Base-by-base conservation (phyloP, 2,888 invertebrate species). In the Chrysopilus asiliformis region DNA sequence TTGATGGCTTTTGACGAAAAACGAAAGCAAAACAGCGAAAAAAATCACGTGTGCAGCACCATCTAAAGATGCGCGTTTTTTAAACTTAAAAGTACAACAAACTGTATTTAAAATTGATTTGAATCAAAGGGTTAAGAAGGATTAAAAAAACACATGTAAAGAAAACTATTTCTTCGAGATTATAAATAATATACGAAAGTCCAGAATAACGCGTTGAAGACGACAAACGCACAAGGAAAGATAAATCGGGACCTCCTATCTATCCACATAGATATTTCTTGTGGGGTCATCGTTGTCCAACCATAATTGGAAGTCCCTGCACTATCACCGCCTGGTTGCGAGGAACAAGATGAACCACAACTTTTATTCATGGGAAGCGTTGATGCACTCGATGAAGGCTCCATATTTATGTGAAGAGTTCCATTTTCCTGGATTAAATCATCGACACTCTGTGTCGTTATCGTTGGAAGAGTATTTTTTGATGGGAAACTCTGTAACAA, bases 231-330 rank as follows among this genome's bases (percentile, higher is more conserved):
- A 4, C 78, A 57, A 0, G 87, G 87, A 57, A 87, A 87, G 2
- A 80, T 67, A 24, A 83, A 64, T 34, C 87, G 69, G 17, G 85
- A 80, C 37, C 85, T 66, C 37, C 47, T 47, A 49, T 87, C 87
- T 45, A 87, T 85, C 84, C 86, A 87, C 35, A 77, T 79, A 44
- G 87, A 81, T 38, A 87, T 84, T 60, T 87, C 81, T 51, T 86
- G 86, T 0, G 87, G 85, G 2, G 86, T 85, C 76, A 86, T 80
- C 10, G 83, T 83, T 32, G 84, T 83, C 74, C 80, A 79, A 17
- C 65, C 62, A 38, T 61, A 64, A 53, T 66, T 40, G 38, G 37
- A 64, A 40, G 30, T 16, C 7, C 10, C 10, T 7, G 22, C 7
- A 22, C 10, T 22, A 10, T 22, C 22, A 22, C 22, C 22, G 10